Evolutionary conservation across 1,140 invertebrate species (phyloP), one percentile per base, ranked within the genome.

Genomic region (Alviniconcha marisindica): DNA sequence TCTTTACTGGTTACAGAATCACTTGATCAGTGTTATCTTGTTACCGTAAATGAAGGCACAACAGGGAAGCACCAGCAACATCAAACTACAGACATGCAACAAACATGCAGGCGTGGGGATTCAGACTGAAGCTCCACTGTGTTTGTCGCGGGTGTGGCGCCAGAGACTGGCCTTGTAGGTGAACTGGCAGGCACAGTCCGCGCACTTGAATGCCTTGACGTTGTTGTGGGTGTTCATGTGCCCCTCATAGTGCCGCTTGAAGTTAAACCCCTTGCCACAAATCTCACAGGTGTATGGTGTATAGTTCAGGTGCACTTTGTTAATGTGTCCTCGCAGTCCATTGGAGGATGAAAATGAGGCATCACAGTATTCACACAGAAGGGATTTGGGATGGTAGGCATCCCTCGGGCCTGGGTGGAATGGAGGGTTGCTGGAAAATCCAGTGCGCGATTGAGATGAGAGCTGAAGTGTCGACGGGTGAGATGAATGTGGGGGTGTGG

Each of bases 151-250:
- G 15, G 31, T 10, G 28, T 51, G 56, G 14, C 18, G 51, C 28
- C 36, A 54, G 1, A 54, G 31, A 74, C 51, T 51, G 42, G 63
- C 36, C 28, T 38, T 73, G 44, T 69, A 63, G 18, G 40, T 33
- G 42, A 71, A 71, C 14, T 38, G 38, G 40, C 60, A 44, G n/a
- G 78, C 12, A 28, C 78, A 80, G 36, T 42, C 24, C 24, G 78
- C 21, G 40, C 78, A 80, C 36, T 69, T 38, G 56, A 66, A 80
- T n/a, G 78, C 56, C 33, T 80, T 80, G 36, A 80, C 40, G n/a
- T 66, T 66, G 40, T 66, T 66, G 78, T 80, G 78, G 1, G 40
- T 80, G 60, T 80, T 80, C 78, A 80, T 80, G 40, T 80, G 78
- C 4, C 78, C 78, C 21, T 60, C 56, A 21, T 40, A 80, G 28